Conservation (phyloP, 2,888 invertebrate genomes). For the Trimorus sp. region DNA sequence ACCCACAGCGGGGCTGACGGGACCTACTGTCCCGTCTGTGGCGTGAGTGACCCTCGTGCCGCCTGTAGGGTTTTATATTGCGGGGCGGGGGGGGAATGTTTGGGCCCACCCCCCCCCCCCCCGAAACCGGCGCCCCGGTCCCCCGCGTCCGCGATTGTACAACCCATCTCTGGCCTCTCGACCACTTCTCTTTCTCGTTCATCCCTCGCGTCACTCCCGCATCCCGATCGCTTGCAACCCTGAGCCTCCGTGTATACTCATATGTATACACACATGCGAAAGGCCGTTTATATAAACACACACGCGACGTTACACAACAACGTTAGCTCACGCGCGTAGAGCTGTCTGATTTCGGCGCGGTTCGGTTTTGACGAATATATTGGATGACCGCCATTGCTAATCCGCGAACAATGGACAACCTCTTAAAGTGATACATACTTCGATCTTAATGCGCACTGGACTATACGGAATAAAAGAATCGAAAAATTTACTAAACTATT, state of each 20-base stretch:
- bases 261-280: conserved; percentile 25
- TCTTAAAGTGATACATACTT: too few species aligned
- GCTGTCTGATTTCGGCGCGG: conserved; percentile 44
- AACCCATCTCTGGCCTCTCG: conserved; percentile 74
- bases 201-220: conserved; percentile 61
- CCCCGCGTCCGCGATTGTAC: conserved; percentile 73
- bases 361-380: conserved; percentile 54
- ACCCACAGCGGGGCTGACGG: too few species aligned
- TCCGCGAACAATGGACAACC: conserved; percentile 1
- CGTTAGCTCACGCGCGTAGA: conserved; percentile 45
- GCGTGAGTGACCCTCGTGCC: too few species aligned
- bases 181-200: conserved; percentile 69
- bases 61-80: conserved; percentile 82
- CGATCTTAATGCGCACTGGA: too few species aligned
- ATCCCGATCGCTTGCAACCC: conserved; percentile 62
- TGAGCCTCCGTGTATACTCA: conserved; percentile 49
- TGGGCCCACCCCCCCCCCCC: conserved; percentile 80
- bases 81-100: conserved; percentile 82
- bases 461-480: too few species aligned
- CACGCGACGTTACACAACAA: background rate
- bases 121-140: background rate
- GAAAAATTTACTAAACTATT: too few species aligned
- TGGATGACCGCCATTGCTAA: conserved; percentile 45
- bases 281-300: conserved; percentile 24
- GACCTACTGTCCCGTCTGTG: too few species aligned